Conservation (phyloP, 2,797 vertebrate species). For the Gambelia wislizenii region DNA sequence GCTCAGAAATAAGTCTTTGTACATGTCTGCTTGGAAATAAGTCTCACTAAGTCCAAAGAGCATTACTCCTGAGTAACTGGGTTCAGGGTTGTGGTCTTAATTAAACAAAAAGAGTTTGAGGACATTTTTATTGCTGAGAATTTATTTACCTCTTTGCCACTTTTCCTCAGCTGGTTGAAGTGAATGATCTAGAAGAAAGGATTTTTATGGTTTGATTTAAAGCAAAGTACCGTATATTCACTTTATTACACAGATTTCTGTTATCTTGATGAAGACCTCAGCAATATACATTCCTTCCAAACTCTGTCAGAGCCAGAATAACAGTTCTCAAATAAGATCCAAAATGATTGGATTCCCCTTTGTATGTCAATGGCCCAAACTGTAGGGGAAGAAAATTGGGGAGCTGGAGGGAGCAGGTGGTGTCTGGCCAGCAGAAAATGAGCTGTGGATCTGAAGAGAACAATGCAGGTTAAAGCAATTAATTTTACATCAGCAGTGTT, state of each 20-base stretch:
- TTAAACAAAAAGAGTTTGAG: constrained; percentile 39
- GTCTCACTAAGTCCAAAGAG: neutral
- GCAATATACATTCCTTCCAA: constrained; percentile 23
- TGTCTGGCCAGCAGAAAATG: constrained; percentile 60
- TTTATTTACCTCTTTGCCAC: constrained; percentile 59
- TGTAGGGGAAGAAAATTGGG: constrained; percentile 45
- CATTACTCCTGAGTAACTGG: neutral
- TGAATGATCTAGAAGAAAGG: constrained; percentile 63
- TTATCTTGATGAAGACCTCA: constrained; percentile 54
- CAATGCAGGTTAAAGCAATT: constrained; percentile 63
- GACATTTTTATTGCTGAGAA: constrained; percentile 56
- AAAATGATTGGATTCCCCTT: constrained; percentile 46
- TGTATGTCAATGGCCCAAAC: constrained; percentile 48
- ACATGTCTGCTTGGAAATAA: neutral
- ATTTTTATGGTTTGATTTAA: constrained; percentile 71
- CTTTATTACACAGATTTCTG: constrained; percentile 55
- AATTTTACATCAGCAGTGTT: constrained; percentile 61
- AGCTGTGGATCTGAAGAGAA: constrained; percentile 54
- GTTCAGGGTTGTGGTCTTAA: constrained; percentile 3
- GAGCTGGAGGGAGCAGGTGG: constrained; percentile 67
- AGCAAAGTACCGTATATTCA: constrained; percentile 49
- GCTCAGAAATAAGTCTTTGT: neutral
- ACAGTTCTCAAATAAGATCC: constrained; percentile 23
- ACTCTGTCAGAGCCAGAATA: constrained; percentile 49
- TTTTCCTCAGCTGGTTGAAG: constrained; percentile 54